Conservation (phyloP, 1,140 invertebrate species). For the Melanaphis sacchari region DNA sequence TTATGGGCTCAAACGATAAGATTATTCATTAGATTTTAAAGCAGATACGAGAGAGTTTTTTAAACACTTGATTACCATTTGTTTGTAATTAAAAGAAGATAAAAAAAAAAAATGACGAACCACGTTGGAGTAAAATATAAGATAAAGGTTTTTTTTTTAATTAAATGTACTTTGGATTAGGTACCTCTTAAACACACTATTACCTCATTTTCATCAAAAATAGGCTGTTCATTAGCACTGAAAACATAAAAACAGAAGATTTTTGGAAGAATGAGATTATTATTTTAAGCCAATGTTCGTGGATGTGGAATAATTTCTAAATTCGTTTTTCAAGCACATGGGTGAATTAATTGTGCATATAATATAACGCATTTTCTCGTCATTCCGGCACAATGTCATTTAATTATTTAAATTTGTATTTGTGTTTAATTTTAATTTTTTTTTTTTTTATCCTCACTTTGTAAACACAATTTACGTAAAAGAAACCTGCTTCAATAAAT, state of each 20-base stretch:
- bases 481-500: background rate
- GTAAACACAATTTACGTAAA: background rate
- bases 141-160: conserved; percentile 31
- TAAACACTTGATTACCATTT: conserved; percentile 22
- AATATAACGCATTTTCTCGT: background rate
- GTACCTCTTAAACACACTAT: background rate
- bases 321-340: background rate
- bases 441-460: background rate
- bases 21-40: background rate
- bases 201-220: background rate
- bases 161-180: conserved; percentile 13
- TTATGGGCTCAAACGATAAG: background rate
- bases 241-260: conserved; percentile 2
- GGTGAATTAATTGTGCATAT: conserved; percentile 23
- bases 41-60: background rate
- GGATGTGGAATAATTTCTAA: conserved; percentile 18
- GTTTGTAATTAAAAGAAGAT: background rate
- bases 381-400: background rate
- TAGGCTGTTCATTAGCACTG: background rate
- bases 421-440: conserved; percentile 14
- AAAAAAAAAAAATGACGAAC: background rate
- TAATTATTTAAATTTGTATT: background rate
- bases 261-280: background rate
- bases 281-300: conserved; percentile 18
- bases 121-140: background rate